Evolutionary conservation across 2,888 invertebrate genomes (phyloP).

Genomic region (Lingula anatina): DNA sequence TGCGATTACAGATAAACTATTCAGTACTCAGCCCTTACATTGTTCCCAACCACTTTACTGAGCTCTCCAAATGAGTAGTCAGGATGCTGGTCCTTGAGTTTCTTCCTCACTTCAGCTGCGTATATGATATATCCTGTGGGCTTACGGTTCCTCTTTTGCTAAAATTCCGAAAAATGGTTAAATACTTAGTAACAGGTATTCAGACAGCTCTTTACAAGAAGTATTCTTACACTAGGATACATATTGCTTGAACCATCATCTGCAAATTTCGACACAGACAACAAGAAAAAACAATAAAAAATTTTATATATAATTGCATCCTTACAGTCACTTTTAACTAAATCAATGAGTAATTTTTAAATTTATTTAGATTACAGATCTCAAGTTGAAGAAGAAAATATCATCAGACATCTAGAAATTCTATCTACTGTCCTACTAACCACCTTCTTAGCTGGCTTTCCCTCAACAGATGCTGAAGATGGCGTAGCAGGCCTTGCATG

Average conservation of each 20-base stretch:
- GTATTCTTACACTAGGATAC: neutral
- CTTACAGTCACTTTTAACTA: too few relatives aligned
- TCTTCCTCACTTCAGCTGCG: slow-evolving; percentile 91
- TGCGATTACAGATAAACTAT: too few relatives aligned
- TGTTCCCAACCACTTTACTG: slow-evolving; percentile 71
- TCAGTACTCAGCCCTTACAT: too few relatives aligned
- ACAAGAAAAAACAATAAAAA: neutral
- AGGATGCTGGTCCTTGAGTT: slow-evolving; percentile 88
- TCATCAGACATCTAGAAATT: too few relatives aligned
- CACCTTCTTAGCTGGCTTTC: too few relatives aligned
- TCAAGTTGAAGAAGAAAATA: too few relatives aligned
- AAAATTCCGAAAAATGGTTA: slow-evolving; percentile 4
- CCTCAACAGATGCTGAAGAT: too few relatives aligned
- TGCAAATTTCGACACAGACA: neutral
- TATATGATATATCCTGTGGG: slow-evolving; percentile 93
- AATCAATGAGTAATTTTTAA: too few relatives aligned
- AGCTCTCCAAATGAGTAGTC: slow-evolving; percentile 88
- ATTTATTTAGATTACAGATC: too few relatives aligned
- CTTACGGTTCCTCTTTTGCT: slow-evolving; percentile 29
- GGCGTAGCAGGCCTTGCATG: too few relatives aligned
- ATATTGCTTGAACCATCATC: neutral
- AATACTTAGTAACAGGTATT: neutral
- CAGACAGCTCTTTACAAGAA: neutral
- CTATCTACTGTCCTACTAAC: too few relatives aligned
- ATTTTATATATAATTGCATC: neutral